phyloP scores from a whole-genome alignment of 2,888 invertebrate genomes.

The Apotomis betuletana region DNA sequence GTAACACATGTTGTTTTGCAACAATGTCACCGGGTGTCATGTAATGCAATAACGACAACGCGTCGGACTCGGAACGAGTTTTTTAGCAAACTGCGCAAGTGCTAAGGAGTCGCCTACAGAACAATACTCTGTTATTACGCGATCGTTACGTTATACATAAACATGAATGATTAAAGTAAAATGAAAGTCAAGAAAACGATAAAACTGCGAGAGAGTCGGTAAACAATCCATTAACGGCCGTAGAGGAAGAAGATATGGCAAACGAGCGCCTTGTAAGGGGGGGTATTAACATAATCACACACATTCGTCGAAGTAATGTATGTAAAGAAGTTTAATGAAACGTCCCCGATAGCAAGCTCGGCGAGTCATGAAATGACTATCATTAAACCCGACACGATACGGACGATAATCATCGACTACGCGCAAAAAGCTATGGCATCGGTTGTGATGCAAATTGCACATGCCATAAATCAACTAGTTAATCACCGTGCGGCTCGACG shows the following conservation, averaged over 20 bases:
- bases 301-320: conserved; percentile 79
- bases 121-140: conserved; percentile 47
- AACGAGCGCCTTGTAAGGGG: conserved; percentile 64
- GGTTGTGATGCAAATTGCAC: conserved; percentile 80
- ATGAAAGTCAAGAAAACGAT: conserved; percentile 54
- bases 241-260: conserved; percentile 64
- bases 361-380: conserved; percentile 81
- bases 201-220: conserved; percentile 57
- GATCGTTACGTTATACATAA: conserved; percentile 51
- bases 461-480: conserved; percentile 80
- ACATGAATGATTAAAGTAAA: conserved; percentile 55
- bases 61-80: conserved; percentile 47
- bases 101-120: conserved; percentile 26
- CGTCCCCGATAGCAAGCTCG: conserved; percentile 76
- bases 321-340: conserved; percentile 80
- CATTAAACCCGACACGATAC: conserved; percentile 82
- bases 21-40: conserved; percentile 48
- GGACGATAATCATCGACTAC: conserved; percentile 79
- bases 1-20: conserved; percentile 47
- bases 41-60: conserved; percentile 45
- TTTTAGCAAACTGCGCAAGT: conserved; percentile 42
- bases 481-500: conserved; percentile 76
- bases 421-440: conserved; percentile 79
- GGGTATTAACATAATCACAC: conserved; percentile 79
- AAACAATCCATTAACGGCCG: conserved; percentile 76